Evolutionary conservation across 2,888 invertebrate genomes (phyloP), one percentile per base, ranked within the genome.

Genomic region (Acronicta alni): DNA sequence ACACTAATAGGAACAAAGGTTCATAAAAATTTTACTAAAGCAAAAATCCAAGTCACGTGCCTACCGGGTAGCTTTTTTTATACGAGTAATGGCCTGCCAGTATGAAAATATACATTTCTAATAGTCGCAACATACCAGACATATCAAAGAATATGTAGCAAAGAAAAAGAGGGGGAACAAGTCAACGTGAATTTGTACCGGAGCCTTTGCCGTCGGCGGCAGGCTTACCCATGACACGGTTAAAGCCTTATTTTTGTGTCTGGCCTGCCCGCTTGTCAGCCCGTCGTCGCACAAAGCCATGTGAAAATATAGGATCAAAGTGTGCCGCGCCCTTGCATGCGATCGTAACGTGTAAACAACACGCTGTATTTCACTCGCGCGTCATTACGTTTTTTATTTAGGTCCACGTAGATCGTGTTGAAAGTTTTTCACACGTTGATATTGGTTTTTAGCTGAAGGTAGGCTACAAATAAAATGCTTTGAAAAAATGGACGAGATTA

Each of bases 181-280:
- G 92, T 92, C 90, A 90, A 90, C 89, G 85, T 81, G 90, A 92
- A 92, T 93, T 92, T 90, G 92, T 91, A 89, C 84, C 88, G 87
- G 84, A 89, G 91, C 92, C 93, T 93, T 93, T 93, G 92, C 91
- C 90, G 93, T 93, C 93, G 91, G 84, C 89, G 85, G 89, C 93
- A 93, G 92, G 93, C 92, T 94, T 93, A 93, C 91, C n/a, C 86
- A 85, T 93, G 93, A 93, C 93, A 92, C 86, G 92, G 90, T 90
- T 89, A 93, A 93, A 92, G 93, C 93, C 92, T 92, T 92, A 93
- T 93, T 93, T 94, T 93, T 93, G 92, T 89, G 92, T 92, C 89
- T 90, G 91, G 89, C 90, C 89, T 87, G 90, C 87, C 87, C 90
- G 92, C 92, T 90, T 93, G 93, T 93, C 93, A 93, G 87, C 86